A percentile compares a stretch with the other conserved stretches of the same genome.
Evolutionary conservation across 1,140 invertebrate species (phyloP).

Genomic region (Aphis gossypii): DNA sequence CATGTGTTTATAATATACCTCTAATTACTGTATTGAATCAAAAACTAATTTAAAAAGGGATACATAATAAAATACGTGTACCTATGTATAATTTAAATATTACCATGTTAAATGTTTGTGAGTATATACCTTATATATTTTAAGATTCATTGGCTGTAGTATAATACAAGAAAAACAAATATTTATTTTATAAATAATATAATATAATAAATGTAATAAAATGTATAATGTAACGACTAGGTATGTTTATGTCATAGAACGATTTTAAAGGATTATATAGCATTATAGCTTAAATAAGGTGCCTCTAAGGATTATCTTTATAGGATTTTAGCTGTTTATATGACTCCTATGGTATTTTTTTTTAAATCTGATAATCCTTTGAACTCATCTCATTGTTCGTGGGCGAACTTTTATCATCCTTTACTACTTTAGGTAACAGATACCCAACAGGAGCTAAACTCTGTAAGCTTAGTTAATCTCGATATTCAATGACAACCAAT

Average conservation of each 20-base stretch:
- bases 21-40: neutral
- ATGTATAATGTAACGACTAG: neutral
- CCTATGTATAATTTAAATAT: too few species aligned
- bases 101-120: neutral
- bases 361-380: constrained; percentile 33
- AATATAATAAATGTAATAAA: neutral
- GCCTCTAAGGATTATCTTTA: constrained; percentile 19
- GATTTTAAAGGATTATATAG: constrained; percentile 11
- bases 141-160: neutral
- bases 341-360: constrained; percentile 28
- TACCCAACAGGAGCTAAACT: neutral
- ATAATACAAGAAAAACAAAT: neutral
- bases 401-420: neutral
- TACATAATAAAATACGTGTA: neutral
- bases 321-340: constrained; percentile 14
- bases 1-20: too few species aligned
- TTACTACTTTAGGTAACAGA: neutral
- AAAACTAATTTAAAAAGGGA: neutral
- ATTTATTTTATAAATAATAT: neutral
- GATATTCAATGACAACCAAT: neutral
- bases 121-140: neutral
- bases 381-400: constrained; percentile 2
- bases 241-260: constrained; percentile 1
- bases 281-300: constrained; percentile 16
- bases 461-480: neutral